These are phyloP conservation scores for Aporrectodea caliginosa DNA, from an alignment of 1,140 invertebrate genomes.

Conservation along the genomic window DNA sequence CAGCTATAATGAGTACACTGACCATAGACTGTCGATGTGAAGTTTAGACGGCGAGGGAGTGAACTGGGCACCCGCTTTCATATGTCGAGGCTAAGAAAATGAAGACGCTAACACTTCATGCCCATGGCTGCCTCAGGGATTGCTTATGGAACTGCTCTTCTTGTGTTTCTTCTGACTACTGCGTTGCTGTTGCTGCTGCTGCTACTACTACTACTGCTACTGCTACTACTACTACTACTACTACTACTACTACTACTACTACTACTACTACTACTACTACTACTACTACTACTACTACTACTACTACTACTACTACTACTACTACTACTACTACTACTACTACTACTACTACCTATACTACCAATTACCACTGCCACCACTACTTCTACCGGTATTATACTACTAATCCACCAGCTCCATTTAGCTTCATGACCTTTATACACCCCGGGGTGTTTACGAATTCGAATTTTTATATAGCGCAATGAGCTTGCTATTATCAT, in stretches of 20 bases:
- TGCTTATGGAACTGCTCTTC: background rate
- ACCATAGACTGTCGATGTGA: too few relatives aligned
- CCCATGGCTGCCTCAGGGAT: too few relatives aligned
- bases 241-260: background rate
- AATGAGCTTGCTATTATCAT: too few relatives aligned
- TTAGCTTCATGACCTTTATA: too few relatives aligned
- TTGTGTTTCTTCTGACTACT: background rate
- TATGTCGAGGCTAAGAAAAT: too few relatives aligned
- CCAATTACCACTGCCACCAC: background rate
- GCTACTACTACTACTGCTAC: background rate
- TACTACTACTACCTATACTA: background rate
- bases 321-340: background rate
- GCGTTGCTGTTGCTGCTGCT: background rate
- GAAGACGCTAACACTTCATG: too few relatives aligned
- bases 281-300: background rate
- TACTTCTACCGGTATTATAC: background rate
- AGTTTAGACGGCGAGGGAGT: too few relatives aligned
- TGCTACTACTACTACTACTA: background rate
- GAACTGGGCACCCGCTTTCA: background rate
- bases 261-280: background rate
- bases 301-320: background rate
- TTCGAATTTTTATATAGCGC: too few relatives aligned
- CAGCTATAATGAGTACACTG: too few relatives aligned
- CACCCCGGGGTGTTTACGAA: too few relatives aligned
- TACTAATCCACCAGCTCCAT: too few relatives aligned